A percentile compares a stretch with the other conserved stretches of the same genome.
These are phyloP conservation scores for Callithrix jacchus DNA, from an alignment of 2,113 vertebrate species.

Conservation along the genomic window DNA sequence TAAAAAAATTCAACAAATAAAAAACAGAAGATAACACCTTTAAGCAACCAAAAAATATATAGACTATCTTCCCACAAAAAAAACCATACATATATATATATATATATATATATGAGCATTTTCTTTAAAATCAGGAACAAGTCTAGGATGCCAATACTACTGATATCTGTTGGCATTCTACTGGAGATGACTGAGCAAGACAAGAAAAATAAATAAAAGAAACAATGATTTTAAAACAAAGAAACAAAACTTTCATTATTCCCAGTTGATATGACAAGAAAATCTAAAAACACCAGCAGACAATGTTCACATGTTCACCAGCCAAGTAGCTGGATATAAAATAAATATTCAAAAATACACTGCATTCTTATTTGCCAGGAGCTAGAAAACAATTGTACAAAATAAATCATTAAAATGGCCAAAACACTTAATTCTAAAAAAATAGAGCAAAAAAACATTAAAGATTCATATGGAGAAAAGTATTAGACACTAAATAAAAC, in stretches of 20 bases:
- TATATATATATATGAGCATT: too few species aligned
- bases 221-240: not conserved
- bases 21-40: not conserved
- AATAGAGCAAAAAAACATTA: not conserved
- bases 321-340: not conserved
- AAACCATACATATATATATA: too few species aligned
- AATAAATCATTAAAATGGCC: not conserved
- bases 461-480: not conserved
- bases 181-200: not conserved
- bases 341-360: not conserved
- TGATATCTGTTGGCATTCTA: not conserved
- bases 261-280: not conserved
- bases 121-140: constrained; percentile 6
- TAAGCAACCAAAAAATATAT: not conserved
- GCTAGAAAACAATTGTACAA: not conserved
- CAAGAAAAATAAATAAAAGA: not conserved
- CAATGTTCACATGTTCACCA: not conserved
- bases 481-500: not conserved
- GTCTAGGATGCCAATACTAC: not conserved
- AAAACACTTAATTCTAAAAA: not conserved
- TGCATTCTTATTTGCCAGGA: constrained; percentile 24
- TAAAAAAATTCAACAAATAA: not conserved
- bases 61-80: not conserved
- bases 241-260: not conserved
- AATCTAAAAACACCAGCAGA: not conserved